A percentile compares a stretch with the other conserved stretches of the same genome.
Conservation (phyloP, 1,140 invertebrate species). For the Lepeophtheirus salmonis region DNA sequence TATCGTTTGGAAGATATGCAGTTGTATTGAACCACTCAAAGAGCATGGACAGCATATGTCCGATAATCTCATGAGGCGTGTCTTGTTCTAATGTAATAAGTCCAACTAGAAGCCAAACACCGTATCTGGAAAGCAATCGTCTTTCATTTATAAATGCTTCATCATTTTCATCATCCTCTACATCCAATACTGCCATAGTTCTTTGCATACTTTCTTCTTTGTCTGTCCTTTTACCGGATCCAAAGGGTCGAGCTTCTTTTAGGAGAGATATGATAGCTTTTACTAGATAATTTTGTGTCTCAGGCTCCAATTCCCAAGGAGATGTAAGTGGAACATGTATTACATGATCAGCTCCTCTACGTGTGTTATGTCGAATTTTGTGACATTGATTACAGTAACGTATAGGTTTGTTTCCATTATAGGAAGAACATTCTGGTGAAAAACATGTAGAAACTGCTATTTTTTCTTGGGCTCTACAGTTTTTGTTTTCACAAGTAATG, state of each 20-base stretch:
- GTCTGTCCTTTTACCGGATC: constrained; percentile 25
- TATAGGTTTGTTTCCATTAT: constrained; percentile 85
- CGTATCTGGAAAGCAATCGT: constrained; percentile 65
- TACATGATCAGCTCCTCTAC: constrained; percentile 65
- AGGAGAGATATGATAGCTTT: constrained; percentile 57
- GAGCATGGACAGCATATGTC: constrained; percentile 75
- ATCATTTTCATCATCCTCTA: constrained; percentile 24
- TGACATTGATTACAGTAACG: constrained; percentile 80
- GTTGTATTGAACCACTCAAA: constrained; percentile 75
- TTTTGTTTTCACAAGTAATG: constrained; percentile 93
- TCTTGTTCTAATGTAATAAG: constrained; percentile 63
- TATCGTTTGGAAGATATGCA: constrained; percentile 15
- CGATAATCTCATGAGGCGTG: constrained; percentile 66
- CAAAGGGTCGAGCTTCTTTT: constrained; percentile 30
- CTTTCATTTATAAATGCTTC: constrained; percentile 41
- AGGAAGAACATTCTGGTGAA: constrained; percentile 83
- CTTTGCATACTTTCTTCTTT: constrained; percentile 28
- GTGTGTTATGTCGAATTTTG: constrained; percentile 64
- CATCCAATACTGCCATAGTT: constrained; percentile 28
- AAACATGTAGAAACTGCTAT: constrained; percentile 91
- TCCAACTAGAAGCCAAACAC: constrained; percentile 87
- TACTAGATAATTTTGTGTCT: constrained; percentile 78
- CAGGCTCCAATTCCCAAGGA: constrained; percentile 66
- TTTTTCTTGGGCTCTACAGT: constrained; percentile 75
- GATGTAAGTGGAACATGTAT: constrained; percentile 63